Conservation (phyloP, 2,888 invertebrate genomes). For the Aphelenchoides bicaudatus region DNA sequence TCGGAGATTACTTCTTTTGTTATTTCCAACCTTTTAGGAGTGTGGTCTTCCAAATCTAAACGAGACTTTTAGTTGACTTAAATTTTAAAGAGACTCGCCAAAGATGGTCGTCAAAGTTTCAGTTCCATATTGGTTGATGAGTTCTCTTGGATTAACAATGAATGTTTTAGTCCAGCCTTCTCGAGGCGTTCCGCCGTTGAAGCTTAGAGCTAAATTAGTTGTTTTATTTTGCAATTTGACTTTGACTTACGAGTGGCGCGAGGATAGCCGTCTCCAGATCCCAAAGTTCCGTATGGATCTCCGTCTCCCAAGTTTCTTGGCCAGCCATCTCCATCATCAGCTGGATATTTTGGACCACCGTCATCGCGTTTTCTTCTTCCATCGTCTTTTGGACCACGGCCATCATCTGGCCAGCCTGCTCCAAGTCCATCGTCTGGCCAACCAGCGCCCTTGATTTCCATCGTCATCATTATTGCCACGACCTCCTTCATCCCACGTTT, state of each 20-base stretch:
- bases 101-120: constrained; percentile 43
- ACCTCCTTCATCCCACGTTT: constrained; percentile 54
- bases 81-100: no score
- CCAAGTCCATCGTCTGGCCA: constrained; percentile 25
- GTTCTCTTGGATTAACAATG: constrained; percentile 39
- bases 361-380: background rate
- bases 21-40: constrained; percentile 37
- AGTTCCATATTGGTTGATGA: constrained; percentile 40
- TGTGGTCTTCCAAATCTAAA: constrained; percentile 39
- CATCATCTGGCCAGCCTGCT: constrained; percentile 17
- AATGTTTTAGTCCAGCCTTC: constrained; percentile 43
- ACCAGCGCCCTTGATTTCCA: background rate
- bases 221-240: background rate
- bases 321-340: no score
- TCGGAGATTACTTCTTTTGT: constrained; percentile 32
- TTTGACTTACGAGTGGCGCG: constrained; percentile 8
- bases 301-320: constrained; percentile 16
- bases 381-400: constrained; percentile 12
- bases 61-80: no score
- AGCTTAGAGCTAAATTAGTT: constrained; percentile 18
- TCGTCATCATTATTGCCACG: no score
- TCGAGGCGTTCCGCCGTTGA: constrained; percentile 31
- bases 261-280: constrained; percentile 7
- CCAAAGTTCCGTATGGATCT: constrained; percentile 18
- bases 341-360: no score